phyloP scores from a whole-genome alignment of 2,113 vertebrate genomes.

The Atherinomorus stipes region DNA sequence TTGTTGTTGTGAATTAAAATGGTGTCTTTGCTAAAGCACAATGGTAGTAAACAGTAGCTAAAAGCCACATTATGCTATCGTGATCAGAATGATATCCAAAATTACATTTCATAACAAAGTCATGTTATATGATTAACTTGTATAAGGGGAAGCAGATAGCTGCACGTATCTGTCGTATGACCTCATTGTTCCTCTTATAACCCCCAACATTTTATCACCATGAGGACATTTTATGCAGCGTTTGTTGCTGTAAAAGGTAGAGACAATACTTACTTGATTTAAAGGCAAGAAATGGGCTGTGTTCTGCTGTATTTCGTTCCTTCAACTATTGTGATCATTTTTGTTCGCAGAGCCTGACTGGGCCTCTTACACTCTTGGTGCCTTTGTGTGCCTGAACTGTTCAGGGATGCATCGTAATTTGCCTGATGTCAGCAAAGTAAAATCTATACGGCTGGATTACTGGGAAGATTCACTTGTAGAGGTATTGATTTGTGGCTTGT shows the following conservation, averaged over 20 bases:
- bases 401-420: constrained; percentile 92
- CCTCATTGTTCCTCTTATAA: constrained; percentile 51
- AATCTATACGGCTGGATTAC: constrained; percentile 91
- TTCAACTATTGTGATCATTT: background rate
- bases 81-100: constrained; percentile 12
- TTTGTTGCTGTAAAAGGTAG: background rate
- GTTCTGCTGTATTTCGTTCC: background rate
- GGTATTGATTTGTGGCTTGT: constrained; percentile 80
- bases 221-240: background rate
- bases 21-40: background rate
- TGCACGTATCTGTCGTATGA: constrained; percentile 20
- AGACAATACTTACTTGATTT: background rate
- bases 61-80: background rate
- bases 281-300: background rate
- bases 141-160: constrained; percentile 42
- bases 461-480: constrained; percentile 90
- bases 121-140: background rate
- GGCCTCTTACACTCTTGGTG: constrained; percentile 91
- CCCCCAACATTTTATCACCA: background rate
- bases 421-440: constrained; percentile 87
- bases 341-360: constrained; percentile 88
- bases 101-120: background rate
- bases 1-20: no score
- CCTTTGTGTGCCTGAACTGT: constrained; percentile 93
- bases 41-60: background rate